Percentiles rank a stretch among this genome's conserved stretches.
Evolutionary conservation across 2,797 vertebrate species (phyloP).

Genomic region (Helarctos malayanus): DNA sequence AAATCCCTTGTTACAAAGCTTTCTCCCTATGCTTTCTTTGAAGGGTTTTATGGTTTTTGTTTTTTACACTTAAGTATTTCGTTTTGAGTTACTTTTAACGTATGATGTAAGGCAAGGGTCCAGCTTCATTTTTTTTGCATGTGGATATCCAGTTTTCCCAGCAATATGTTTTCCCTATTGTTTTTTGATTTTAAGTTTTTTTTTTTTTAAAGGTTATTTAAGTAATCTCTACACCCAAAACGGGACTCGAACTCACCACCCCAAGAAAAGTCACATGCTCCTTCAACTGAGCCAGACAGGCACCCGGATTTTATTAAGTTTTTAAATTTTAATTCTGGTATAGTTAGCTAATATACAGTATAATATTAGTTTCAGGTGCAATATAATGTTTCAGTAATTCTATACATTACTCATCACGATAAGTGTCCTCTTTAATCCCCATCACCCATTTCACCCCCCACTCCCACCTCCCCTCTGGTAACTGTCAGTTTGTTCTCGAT

Average conservation of each 20-base stretch:
- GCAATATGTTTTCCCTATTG: neutral
- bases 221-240: neutral
- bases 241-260: neutral
- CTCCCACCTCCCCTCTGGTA: neutral
- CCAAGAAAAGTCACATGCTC: neutral
- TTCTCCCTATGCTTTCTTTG: neutral
- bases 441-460: neutral
- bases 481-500: neutral
- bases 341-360: neutral
- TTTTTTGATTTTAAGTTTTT: neutral
- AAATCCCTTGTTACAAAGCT: neutral
- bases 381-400: neutral
- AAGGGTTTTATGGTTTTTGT: neutral
- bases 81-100: constrained; percentile 1
- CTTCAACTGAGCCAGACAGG: neutral
- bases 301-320: neutral
- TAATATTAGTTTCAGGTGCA: neutral
- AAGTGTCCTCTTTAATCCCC: neutral
- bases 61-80: neutral
- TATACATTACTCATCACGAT: neutral
- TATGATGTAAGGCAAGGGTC: neutral
- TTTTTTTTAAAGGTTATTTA: neutral
- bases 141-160: neutral
- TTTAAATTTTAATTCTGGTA: neutral
- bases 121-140: neutral